phyloP scores from a whole-genome alignment of 2,113 vertebrate genomes.

The Rhagologus leucostigma region DNA sequence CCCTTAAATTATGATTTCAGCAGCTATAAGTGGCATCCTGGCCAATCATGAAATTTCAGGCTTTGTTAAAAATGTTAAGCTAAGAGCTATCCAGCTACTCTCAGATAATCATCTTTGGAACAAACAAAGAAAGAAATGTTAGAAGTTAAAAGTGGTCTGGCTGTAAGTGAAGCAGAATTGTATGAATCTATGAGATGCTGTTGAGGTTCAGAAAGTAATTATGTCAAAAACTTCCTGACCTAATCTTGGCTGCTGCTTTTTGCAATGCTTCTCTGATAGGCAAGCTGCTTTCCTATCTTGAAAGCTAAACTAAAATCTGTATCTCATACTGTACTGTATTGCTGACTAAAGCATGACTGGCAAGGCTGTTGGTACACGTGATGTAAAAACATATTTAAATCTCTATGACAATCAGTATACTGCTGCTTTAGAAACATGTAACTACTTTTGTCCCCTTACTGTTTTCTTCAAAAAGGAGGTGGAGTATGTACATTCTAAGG shows the following conservation, averaged over 20 bases:
- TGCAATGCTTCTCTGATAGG: conserved; percentile 27
- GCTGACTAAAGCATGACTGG: conserved; percentile 49
- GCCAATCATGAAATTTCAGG: background rate
- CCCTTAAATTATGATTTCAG: background rate
- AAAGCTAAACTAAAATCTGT: conserved; percentile 18
- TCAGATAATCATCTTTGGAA: background rate
- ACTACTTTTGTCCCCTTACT: background rate
- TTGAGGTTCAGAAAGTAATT: conserved; percentile 8
- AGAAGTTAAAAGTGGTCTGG: conserved; percentile 3
- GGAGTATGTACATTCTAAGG: background rate
- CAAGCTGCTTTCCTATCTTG: conserved; percentile 36
- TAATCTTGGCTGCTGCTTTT: conserved; percentile 48
- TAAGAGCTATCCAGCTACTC: background rate
- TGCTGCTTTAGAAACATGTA: background rate
- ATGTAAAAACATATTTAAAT: background rate
- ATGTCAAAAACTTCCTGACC: conserved; percentile 23
- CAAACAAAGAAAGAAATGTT: background rate
- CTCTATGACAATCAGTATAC: background rate
- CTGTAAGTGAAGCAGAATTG: conserved; percentile 59
- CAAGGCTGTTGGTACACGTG: conserved; percentile 5
- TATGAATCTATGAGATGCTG: conserved; percentile 12
- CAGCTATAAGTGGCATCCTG: background rate
- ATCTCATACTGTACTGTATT: background rate
- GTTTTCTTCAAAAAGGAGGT: background rate
- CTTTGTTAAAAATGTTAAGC: background rate